Conservation (phyloP, 2,888 invertebrate genomes). For the Lagria hirta region DNA sequence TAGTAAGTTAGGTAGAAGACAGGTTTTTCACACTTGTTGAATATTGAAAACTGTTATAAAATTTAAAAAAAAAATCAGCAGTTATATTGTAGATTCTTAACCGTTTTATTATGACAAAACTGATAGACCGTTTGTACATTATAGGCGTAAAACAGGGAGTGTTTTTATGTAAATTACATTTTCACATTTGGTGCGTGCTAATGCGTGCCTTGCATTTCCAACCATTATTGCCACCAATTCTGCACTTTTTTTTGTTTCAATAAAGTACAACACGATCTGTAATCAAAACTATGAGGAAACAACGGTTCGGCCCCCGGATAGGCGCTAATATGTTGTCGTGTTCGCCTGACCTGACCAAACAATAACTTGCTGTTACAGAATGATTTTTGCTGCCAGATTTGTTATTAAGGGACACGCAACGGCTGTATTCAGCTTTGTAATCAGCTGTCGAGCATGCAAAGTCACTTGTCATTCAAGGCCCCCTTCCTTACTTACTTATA, state of each 20-base stretch:
- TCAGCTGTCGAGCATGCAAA: constrained; percentile 47
- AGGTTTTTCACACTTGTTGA: too few species aligned
- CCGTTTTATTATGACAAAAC: too few species aligned
- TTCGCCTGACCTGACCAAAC: constrained; percentile 46
- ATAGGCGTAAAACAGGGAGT: too few species aligned
- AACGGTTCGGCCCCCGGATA: constrained; percentile 29
- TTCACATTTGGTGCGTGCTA: too few species aligned
- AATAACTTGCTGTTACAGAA: constrained; percentile 45
- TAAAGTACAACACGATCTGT: constrained; percentile 6
- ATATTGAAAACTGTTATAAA: too few species aligned
- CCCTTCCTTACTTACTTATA: constrained; percentile 10
- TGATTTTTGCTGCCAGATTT: constrained; percentile 48
- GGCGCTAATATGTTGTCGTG: constrained; percentile 40
- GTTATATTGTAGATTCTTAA: too few species aligned
- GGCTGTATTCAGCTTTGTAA: constrained; percentile 41
- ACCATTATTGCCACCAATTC: too few species aligned
- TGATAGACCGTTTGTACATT: too few species aligned
- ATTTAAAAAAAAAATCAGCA: too few species aligned
- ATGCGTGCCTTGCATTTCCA: too few species aligned
- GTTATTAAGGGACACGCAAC: constrained; percentile 48
- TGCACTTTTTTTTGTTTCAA: constrained; percentile 8
- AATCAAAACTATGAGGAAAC: constrained; percentile 22
- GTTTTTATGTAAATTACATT: too few species aligned
- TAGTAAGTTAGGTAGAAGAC: too few species aligned
- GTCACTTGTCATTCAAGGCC: constrained; percentile 43